Percentiles rank a stretch among this genome's conserved stretches.
Evolutionary conservation across 1,140 invertebrate genomes (phyloP).

Genomic region (Pinna nobilis): DNA sequence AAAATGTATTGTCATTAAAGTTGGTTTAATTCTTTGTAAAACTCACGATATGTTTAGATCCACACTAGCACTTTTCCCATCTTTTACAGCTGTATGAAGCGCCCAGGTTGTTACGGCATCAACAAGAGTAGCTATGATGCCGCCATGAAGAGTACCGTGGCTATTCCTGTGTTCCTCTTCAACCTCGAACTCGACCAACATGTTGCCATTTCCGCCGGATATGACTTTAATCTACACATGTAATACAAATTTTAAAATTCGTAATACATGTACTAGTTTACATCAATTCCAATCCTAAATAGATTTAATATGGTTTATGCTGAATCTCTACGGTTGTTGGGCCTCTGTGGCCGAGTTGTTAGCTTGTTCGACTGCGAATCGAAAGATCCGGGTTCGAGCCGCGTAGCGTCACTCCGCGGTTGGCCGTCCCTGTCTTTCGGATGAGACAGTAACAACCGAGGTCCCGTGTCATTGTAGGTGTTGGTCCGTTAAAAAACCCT

Average conservation of each 20-base stretch:
- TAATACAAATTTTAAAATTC: background rate
- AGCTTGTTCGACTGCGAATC: too few species aligned
- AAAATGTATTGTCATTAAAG: too few species aligned
- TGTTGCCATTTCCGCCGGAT: conserved; percentile 49
- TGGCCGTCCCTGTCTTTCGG: too few species aligned
- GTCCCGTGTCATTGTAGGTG: too few species aligned
- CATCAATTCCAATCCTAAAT: background rate
- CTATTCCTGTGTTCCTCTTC: conserved; percentile 84
- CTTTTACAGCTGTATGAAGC: conserved; percentile 79
- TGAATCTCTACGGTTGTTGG: background rate
- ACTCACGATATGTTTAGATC: conserved; percentile 82
- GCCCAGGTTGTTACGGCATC: conserved; percentile 89
- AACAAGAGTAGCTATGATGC: conserved; percentile 87
- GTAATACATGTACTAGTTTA: background rate
- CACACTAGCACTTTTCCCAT: conserved; percentile 82
- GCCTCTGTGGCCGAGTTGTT: too few species aligned
- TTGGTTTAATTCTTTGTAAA: too few species aligned
- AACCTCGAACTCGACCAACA: conserved; percentile 82
- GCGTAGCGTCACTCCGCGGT: too few species aligned
- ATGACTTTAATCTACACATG: conserved; percentile 40
- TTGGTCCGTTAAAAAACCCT: too few species aligned
- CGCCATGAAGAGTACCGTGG: conserved; percentile 86
- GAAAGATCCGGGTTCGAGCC: too few species aligned
- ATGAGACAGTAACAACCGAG: too few species aligned
- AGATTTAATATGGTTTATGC: background rate